Percentiles rank a stretch among this genome's conserved stretches.
Conservation (phyloP, 1,140 invertebrate species). For the Temnothorax longispinosus region DNA sequence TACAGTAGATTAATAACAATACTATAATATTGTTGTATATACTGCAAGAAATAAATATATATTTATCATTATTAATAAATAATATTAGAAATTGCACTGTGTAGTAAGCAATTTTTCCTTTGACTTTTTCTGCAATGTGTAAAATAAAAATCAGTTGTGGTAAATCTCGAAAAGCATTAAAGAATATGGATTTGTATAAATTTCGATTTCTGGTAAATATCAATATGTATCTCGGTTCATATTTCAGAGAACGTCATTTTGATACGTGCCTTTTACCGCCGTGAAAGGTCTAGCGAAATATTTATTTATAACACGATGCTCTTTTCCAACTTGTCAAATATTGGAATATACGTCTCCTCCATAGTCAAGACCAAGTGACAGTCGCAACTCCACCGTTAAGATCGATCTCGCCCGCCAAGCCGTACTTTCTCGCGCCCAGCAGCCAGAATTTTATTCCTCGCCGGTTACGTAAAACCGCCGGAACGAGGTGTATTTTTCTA, state of each 20-base stretch:
- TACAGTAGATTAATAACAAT: not conserved
- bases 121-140: not conserved
- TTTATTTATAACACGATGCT: conserved; percentile 45
- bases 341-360: conserved; percentile 10
- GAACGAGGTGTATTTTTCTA: conserved; percentile 41
- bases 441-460: conserved; percentile 41
- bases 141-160: not conserved
- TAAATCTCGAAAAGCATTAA: not conserved
- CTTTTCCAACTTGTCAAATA: conserved; percentile 45
- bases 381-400: conserved; percentile 2
- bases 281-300: conserved; percentile 19
- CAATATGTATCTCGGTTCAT: not conserved
- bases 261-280: not conserved
- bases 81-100: not conserved
- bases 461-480: conserved; percentile 24
- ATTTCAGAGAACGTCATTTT: conserved; percentile 12
- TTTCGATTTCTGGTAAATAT: not conserved
- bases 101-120: not conserved
- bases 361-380: conserved; percentile 24
- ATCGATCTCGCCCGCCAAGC: conserved; percentile 15
- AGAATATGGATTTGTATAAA: not conserved
- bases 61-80: not conserved
- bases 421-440: not conserved
- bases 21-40: not conserved
- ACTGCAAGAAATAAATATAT: not conserved